These are phyloP conservation scores for Helogale parvula DNA, from an alignment of 2,113 vertebrate genomes.

Conservation along the genomic window DNA sequence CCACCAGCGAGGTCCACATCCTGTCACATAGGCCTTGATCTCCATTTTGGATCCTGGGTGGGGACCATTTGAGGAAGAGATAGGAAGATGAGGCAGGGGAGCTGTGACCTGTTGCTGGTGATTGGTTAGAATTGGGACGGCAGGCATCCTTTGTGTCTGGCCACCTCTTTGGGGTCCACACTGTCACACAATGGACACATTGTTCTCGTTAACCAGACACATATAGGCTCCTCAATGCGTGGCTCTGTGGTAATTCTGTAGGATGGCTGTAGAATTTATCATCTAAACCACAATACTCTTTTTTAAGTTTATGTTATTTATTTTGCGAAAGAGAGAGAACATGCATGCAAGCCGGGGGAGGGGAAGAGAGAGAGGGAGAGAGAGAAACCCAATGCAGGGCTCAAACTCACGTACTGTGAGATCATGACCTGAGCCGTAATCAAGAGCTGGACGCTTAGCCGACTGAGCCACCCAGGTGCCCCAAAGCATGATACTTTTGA, in stretches of 20 bases:
- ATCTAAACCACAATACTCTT: neutral
- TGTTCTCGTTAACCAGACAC: neutral
- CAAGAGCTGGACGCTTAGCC: too few species aligned
- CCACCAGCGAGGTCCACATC: accelerated
- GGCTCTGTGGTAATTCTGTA: neutral
- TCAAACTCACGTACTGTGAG: too few species aligned
- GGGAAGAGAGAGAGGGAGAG: too few species aligned
- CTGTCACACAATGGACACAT: neutral
- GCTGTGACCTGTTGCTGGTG: neutral
- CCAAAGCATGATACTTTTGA: neutral
- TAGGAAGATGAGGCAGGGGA: neutral
- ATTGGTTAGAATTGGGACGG: neutral
- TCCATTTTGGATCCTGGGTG: neutral
- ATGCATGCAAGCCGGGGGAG: too few species aligned
- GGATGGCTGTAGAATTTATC: neutral
- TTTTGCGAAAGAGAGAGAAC: too few species aligned
- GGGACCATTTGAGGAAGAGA: neutral
- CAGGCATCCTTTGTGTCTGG: neutral
- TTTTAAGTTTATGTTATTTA: too few species aligned
- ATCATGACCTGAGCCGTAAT: too few species aligned
- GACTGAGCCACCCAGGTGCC: too few species aligned
- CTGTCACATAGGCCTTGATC: neutral
- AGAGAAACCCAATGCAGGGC: too few species aligned
- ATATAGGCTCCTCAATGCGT: accelerated
- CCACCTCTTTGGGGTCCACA: neutral